Percentiles rank a stretch among this genome's conserved stretches.
phyloP scores from a whole-genome alignment of 2,888 invertebrate species.

The Dioctria rufipes region DNA sequence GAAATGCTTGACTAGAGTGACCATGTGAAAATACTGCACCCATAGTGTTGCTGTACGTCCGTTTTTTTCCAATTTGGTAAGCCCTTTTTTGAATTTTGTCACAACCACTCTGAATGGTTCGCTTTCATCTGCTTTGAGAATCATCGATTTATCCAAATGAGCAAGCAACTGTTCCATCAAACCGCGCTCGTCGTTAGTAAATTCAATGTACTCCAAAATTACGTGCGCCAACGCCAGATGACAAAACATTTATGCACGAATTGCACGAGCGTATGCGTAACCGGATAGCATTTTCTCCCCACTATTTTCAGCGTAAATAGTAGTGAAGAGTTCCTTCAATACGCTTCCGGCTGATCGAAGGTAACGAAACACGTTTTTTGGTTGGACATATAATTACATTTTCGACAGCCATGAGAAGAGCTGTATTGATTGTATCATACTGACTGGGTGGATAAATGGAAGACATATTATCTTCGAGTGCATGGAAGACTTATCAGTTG shows the following conservation, averaged over 20 bases:
- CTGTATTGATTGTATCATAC: too few relatives aligned
- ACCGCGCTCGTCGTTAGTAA: not conserved
- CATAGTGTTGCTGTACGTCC: not conserved
- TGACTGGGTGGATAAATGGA: too few relatives aligned
- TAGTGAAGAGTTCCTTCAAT: not conserved
- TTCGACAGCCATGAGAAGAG: too few relatives aligned
- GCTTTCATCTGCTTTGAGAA: not conserved
- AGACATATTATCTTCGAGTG: too few relatives aligned
- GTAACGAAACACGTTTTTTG: too few relatives aligned
- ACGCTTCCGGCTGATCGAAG: too few relatives aligned
- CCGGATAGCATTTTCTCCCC: not conserved
- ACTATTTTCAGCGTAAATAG: too few relatives aligned
- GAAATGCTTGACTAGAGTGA: not conserved
- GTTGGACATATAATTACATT: too few relatives aligned
- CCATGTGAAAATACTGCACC: not conserved
- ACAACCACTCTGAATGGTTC: not conserved
- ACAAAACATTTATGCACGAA: not conserved
- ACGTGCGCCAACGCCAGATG: not conserved
- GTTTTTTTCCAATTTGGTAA: not conserved
- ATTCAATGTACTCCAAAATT: not conserved
- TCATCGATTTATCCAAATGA: not conserved
- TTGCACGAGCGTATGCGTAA: not conserved
- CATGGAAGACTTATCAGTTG: too few relatives aligned
- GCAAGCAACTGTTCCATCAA: not conserved
- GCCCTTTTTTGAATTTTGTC: not conserved